These are phyloP conservation scores for Nerophis ophidion DNA, from an alignment of 2,113 vertebrate genomes.

Conservation along the genomic window DNA sequence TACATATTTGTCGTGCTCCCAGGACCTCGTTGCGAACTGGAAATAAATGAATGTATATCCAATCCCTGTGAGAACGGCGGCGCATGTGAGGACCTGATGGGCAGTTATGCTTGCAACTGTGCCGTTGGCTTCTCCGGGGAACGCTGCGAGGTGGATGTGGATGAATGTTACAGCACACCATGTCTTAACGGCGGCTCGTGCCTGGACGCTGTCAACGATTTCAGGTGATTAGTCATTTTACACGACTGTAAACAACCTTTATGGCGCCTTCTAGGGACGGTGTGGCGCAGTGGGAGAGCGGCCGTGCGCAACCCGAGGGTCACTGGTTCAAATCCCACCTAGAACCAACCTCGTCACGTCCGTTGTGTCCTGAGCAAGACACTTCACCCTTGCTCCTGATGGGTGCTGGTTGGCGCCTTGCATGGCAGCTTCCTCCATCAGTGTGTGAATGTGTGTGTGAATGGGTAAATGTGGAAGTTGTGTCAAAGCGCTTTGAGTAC, in stretches of 20 bases:
- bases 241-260: background rate
- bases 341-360: too few relatives aligned
- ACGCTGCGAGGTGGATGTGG: slow-evolving; percentile 81
- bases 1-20: background rate
- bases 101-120: slow-evolving; percentile 82
- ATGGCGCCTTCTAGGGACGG: too few relatives aligned
- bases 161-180: slow-evolving; percentile 87
- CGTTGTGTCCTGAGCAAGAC: too few relatives aligned
- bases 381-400: too few relatives aligned
- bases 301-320: too few relatives aligned
- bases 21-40: slow-evolving; percentile 81
- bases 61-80: slow-evolving; percentile 86
- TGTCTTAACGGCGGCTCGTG: slow-evolving; percentile 88
- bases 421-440: too few relatives aligned
- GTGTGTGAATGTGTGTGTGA: too few relatives aligned
- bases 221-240: slow-evolving; percentile 72
- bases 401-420: too few relatives aligned
- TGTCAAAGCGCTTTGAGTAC: too few relatives aligned
- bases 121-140: slow-evolving; percentile 80
- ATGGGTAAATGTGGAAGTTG: too few relatives aligned
- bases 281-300: too few relatives aligned
- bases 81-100: slow-evolving; percentile 81
- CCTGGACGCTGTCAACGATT: slow-evolving; percentile 80
- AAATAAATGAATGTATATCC: slow-evolving; percentile 88
- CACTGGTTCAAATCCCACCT: too few relatives aligned